Percentiles rank a stretch among this genome's conserved stretches.
Conservation (phyloP, 2,797 vertebrate species). For the Columba guinea region DNA sequence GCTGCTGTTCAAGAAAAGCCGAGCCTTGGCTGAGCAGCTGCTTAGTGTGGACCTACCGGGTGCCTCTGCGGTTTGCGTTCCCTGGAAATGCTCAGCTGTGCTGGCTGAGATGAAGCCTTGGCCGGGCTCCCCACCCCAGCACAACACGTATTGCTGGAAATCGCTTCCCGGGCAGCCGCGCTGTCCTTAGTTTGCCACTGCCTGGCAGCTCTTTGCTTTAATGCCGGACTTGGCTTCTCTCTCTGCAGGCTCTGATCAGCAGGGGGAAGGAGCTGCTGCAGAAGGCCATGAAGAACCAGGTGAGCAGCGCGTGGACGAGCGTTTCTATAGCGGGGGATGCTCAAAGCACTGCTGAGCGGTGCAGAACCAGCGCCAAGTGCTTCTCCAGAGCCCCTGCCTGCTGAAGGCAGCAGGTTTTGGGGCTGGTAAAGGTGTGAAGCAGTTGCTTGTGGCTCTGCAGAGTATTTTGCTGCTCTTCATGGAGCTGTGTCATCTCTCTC, state of each 20-base stretch:
- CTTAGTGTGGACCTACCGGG: not conserved
- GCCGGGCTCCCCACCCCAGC: not conserved
- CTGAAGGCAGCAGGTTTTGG: not conserved
- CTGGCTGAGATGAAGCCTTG: not conserved
- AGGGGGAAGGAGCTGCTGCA: constrained; percentile 87
- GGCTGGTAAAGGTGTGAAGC: not conserved
- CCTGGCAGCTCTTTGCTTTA: not conserved
- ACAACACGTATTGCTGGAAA: not conserved
- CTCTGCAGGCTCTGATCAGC: constrained; percentile 80
- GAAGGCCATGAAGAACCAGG: constrained; percentile 88
- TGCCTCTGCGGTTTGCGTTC: not conserved
- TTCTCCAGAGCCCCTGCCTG: not conserved
- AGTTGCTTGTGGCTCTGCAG: not conserved
- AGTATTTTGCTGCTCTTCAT: not conserved
- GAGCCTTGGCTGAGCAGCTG: not conserved
- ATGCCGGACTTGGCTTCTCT: not conserved
- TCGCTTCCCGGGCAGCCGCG: fast-evolving
- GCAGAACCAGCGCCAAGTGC: not conserved
- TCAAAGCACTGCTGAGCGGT: constrained; percentile 1
- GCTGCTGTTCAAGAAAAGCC: not conserved
- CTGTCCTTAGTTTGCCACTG: not conserved
- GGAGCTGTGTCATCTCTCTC: not conserved
- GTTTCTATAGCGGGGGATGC: not conserved
- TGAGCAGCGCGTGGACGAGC: constrained; percentile 56
- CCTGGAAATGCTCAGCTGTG: not conserved